Evolutionary conservation across 2,113 vertebrate species (phyloP).

Genomic region (Ctenomys sociabilis): DNA sequence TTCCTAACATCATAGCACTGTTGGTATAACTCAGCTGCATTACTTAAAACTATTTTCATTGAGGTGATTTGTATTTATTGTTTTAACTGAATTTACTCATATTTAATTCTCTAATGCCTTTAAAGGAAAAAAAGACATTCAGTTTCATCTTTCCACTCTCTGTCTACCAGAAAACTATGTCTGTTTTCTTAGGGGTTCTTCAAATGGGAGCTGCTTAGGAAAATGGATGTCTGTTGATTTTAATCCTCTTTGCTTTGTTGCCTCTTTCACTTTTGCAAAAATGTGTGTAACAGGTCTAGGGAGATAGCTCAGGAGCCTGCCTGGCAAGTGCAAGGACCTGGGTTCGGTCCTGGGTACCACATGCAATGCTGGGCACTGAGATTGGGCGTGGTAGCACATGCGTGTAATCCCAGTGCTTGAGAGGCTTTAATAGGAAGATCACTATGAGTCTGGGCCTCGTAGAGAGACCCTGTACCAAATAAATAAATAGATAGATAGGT

Average conservation of each 20-base stretch:
- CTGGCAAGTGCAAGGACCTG: too few species aligned
- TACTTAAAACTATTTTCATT: slow-evolving; percentile 6
- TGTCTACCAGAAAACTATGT: not conserved
- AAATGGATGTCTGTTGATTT: not conserved
- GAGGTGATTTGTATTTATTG: not conserved
- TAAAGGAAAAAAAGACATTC: not conserved
- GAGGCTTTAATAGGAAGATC: too few species aligned
- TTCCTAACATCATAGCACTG: not conserved
- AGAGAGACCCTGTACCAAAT: too few species aligned
- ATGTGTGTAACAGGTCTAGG: not conserved
- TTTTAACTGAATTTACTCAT: not conserved
- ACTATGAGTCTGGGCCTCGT: too few species aligned
- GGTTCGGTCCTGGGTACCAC: too few species aligned
- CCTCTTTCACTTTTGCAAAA: not conserved
- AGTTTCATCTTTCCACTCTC: not conserved
- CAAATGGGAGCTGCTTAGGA: not conserved
- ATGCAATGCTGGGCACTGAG: too few species aligned
- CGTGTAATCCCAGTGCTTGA: too few species aligned
- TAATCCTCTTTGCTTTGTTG: not conserved
- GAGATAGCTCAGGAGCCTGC: too few species aligned
- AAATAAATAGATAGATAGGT: too few species aligned
- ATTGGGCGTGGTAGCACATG: too few species aligned
- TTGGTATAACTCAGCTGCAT: not conserved
- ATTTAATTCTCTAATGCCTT: not conserved
- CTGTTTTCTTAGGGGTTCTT: not conserved